These are phyloP conservation scores for Danio choprae DNA, from an alignment of 2,797 vertebrate species.

Conservation along the genomic window DNA sequence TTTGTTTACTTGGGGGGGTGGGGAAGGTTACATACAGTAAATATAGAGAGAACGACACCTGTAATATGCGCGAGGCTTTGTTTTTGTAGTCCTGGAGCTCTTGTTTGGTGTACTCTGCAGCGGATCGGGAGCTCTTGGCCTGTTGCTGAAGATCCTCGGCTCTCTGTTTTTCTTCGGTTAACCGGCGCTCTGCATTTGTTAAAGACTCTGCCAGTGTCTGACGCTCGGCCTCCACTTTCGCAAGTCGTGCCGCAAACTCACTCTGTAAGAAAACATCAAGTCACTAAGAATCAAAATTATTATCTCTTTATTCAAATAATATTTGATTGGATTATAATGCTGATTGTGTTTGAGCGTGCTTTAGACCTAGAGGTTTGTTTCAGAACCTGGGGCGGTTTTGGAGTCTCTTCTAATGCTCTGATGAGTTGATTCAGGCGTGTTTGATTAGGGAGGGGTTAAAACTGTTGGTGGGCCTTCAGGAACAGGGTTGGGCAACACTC, in stretches of 20 bases:
- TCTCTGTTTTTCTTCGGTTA: constrained; percentile 85
- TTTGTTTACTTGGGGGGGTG: background rate
- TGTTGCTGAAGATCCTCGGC: constrained; percentile 91
- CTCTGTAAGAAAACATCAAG: constrained; percentile 70
- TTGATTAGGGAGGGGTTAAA: too few relatives aligned
- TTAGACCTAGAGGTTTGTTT: too few relatives aligned
- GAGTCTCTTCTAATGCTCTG: too few relatives aligned
- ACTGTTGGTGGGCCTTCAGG: too few relatives aligned
- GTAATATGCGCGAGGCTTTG: constrained; percentile 95
- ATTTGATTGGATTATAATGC: background rate
- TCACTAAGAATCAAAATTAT: background rate
- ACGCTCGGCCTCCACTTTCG: constrained; percentile 87
- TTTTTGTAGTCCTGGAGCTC: constrained; percentile 95
- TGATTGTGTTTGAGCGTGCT: background rate
- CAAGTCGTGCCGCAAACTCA: constrained; percentile 85
- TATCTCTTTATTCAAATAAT: background rate
- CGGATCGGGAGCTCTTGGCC: constrained; percentile 79
- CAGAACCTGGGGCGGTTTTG: too few relatives aligned
- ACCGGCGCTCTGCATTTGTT: constrained; percentile 84
- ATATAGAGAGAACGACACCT: constrained; percentile 72
- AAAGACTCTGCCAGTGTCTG: constrained; percentile 90
- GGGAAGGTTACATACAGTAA: background rate
- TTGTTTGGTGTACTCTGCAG: constrained; percentile 85
- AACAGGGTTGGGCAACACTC: too few relatives aligned
- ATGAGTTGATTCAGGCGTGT: too few relatives aligned